Evolutionary conservation across 2,113 vertebrate species (phyloP), one percentile per base, ranked within the genome.

Genomic region (Nerophis lumbriciformis): DNA sequence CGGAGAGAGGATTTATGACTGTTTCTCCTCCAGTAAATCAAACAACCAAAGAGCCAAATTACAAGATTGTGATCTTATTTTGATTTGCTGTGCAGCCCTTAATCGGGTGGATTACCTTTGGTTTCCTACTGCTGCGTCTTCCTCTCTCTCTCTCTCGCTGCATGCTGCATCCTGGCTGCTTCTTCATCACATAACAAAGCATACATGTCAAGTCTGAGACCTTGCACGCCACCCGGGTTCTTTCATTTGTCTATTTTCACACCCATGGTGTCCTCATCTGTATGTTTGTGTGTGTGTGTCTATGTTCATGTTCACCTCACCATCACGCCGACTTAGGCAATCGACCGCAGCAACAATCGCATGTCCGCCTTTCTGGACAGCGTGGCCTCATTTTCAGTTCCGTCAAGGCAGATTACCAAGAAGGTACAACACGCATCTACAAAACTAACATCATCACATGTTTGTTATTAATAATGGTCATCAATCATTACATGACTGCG

Each of bases 361-460:
- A 92, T 93, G 87, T 95, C 94, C 72, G 92, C 93, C 77, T 93
- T 89, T 90, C 82, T 95, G 71, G 92, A 94, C 90, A 89, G 85
- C 73, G 68, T 90, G 85, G 85, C 90, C 88, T 53, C 85, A 83
- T 88, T 86, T 76, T 81, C 88, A 39, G 82, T 89, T 82, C 92
- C 90, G 68, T 79, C 82, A 53, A 91, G 93, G 87, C 91, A 88
- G 74, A 88, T 93, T 77, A 79, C 88, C 65, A 92, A 88, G 78
- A 96, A 96, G 94, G 94, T 96, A 96, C 93, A 83, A 78, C 56
- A 72, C 72, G 55, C 60, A 72, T 64, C 47, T 44, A 60, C 64
- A 45, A 58, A 45, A 71, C 59, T 63, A 69, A 80, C 59, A 47
- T 48, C 55, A 57, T 45, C 55, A 19, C 19, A 62, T 67, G 71